Percentiles rank a stretch among this genome's conserved stretches.
Evolutionary conservation across 2,797 vertebrate genomes (phyloP).

Genomic region (Pangasius sanitwongsei): DNA sequence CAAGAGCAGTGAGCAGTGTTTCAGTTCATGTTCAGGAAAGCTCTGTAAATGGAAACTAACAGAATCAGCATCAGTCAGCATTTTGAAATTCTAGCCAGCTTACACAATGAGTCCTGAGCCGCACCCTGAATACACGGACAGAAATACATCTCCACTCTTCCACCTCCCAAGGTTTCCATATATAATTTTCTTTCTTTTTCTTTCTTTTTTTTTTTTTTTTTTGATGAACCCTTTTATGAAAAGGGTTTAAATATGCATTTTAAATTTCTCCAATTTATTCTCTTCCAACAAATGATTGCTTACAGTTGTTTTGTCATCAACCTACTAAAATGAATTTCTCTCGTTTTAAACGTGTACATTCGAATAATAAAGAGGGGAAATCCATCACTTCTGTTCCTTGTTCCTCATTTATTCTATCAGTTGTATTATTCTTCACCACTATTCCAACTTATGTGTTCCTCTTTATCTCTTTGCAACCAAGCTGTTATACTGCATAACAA

Average conservation of each 20-base stretch:
- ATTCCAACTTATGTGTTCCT: not conserved
- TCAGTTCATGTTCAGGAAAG: constrained; percentile 44
- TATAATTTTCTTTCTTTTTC: not conserved
- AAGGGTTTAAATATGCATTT: not conserved
- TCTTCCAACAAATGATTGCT: not conserved
- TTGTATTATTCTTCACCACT: constrained; percentile 12
- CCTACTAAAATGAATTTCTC: not conserved
- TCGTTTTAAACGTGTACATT: not conserved
- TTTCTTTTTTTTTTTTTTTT: not conserved
- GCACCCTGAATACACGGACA: not conserved
- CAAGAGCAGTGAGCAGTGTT: constrained; percentile 27
- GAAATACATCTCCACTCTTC: not conserved
- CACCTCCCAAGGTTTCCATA: not conserved
- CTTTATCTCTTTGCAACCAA: not conserved
- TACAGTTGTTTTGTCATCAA: too few species aligned
- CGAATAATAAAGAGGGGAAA: constrained; percentile 15
- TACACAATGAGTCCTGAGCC: constrained; percentile 20
- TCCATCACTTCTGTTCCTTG: constrained; percentile 16
- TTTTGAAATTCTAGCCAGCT: constrained; percentile 22
- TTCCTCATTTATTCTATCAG: not conserved
- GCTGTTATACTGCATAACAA: not conserved
- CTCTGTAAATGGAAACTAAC: constrained; percentile 36
- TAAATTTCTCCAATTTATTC: not conserved
- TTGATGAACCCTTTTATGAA: too few species aligned
- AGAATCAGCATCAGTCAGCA: constrained; percentile 40